Conservation (phyloP, 2,797 vertebrate genomes). For the Pachyuromys duprasi region DNA sequence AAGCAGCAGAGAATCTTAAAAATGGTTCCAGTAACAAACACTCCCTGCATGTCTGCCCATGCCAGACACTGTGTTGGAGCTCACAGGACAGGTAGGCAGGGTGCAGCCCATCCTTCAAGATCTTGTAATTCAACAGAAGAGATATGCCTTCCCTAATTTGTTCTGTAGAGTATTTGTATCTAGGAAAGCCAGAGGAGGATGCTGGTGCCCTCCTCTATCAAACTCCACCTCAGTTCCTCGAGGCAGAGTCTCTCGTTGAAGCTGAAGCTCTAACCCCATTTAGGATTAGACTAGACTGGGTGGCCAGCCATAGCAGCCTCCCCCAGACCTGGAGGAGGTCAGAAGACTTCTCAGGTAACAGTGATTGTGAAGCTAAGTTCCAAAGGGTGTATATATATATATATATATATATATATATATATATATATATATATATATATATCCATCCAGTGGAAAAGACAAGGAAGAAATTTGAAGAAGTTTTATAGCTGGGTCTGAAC, state of each 20-base stretch:
- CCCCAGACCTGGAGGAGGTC: not conserved
- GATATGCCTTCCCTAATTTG: fast-evolving
- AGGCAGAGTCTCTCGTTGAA: not conserved
- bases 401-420: too few species aligned
- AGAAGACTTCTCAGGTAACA: not conserved
- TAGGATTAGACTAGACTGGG: not conserved
- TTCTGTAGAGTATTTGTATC: not conserved
- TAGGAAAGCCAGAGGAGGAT: not conserved
- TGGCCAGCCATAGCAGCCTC: not conserved
- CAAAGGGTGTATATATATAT: not conserved
- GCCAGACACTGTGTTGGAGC: not conserved
- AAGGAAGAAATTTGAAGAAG: not conserved
- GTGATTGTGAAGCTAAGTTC: not conserved
- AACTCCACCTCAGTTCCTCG: not conserved
- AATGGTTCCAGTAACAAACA: not conserved
- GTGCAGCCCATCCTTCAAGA: not conserved
- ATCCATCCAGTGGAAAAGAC: fast-evolving
- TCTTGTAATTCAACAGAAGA: not conserved
- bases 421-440: too few species aligned
- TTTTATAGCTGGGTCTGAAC: not conserved
- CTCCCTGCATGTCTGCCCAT: fast-evolving
- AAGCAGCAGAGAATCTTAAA: not conserved
- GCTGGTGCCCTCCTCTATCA: not conserved
- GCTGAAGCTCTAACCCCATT: too few species aligned
- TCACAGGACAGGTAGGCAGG: not conserved